Evolutionary conservation across 2,888 invertebrate species (phyloP).

Genomic region (Heteromurus nitidus): DNA sequence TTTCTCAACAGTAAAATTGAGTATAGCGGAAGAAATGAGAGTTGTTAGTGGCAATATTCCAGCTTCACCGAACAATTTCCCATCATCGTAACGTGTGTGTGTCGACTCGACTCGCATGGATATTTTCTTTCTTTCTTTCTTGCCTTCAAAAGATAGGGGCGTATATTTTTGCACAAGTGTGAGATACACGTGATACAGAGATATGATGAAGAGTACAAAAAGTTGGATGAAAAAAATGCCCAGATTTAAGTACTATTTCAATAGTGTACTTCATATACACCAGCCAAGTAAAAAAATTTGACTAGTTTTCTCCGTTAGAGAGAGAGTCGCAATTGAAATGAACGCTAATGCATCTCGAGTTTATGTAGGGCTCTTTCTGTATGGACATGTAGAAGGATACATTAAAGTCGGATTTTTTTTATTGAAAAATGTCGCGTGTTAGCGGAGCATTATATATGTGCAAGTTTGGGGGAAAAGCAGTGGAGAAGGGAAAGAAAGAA

Average conservation of each 20-base stretch:
- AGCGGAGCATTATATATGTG: neutral
- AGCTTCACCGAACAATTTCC: slow-evolving; percentile 29
- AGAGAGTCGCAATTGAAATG: neutral
- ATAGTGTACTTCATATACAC: slow-evolving; percentile 3
- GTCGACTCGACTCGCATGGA: neutral
- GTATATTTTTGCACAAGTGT: no score
- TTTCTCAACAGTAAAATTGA: slow-evolving; percentile 33
- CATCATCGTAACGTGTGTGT: neutral
- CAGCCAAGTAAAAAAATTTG: neutral
- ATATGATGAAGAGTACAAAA: neutral
- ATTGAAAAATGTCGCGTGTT: slow-evolving; percentile 34
- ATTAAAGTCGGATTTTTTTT: slow-evolving; percentile 32
- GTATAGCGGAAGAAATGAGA: slow-evolving; percentile 43
- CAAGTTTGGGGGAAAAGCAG: neutral
- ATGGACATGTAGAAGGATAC: neutral
- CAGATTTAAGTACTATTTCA: slow-evolving; percentile 19
- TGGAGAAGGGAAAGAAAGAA: neutral
- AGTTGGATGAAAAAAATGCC: neutral
- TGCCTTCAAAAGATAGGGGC: neutral
- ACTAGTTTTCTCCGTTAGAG: neutral
- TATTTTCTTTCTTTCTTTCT: neutral
- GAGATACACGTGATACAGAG: no score
- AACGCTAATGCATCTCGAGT: slow-evolving; percentile 14
- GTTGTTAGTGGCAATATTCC: slow-evolving; percentile 51
- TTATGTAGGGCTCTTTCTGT: neutral